Evolutionary conservation across 2,113 vertebrate genomes (phyloP), one percentile per base, ranked within the genome.

Genomic region (Rousettus leschenaultii): DNA sequence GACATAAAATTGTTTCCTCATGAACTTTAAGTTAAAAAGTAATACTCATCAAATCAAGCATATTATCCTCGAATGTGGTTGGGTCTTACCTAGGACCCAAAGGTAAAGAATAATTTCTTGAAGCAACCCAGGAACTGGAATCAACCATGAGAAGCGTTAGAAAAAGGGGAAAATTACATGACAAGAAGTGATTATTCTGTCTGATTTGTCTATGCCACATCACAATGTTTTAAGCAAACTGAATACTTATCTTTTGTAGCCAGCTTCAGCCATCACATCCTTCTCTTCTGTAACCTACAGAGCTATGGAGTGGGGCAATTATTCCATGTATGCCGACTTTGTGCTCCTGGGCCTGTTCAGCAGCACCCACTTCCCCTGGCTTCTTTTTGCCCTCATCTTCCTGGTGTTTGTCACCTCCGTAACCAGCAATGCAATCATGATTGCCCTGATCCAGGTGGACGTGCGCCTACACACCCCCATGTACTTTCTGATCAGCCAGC

Each of bases 321-420:
- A 80, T 45, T 97, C 95, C 43, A 33, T 22, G 30, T 95, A 86
- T n/a, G 66, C 48, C 0, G 83, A 97, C 78, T 96, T 97, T 30
- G n/a, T 97, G 40, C 94, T 97, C 21, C 19, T 95, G 63, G 97
- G 97, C 6, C 53, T 97, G 45, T 94, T 95, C 73, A 86, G 75
- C 48, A 65, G 59, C 28, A 74, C 61, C 5, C 35, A 0, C 14
- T 89, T 68, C 2, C 86, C 95, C 22, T 96, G 93, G n/a, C 45
- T 97, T 12, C 75, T 97, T 43, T 94, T 95, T 55, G 59, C 82
- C 24, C 51, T 89, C 1, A 21, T 98, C 40, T 89, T 84, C 18
- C 1, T 63, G 75, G 83, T 97, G 77, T 96, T 96, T 51, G 51
- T 51, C 15, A 51, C 15, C 28, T 53, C 96, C 40, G 96, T 66